These are phyloP conservation scores for Zaprionus nigranus DNA, from an alignment of 1,140 invertebrate genomes.

Conservation along the genomic window DNA sequence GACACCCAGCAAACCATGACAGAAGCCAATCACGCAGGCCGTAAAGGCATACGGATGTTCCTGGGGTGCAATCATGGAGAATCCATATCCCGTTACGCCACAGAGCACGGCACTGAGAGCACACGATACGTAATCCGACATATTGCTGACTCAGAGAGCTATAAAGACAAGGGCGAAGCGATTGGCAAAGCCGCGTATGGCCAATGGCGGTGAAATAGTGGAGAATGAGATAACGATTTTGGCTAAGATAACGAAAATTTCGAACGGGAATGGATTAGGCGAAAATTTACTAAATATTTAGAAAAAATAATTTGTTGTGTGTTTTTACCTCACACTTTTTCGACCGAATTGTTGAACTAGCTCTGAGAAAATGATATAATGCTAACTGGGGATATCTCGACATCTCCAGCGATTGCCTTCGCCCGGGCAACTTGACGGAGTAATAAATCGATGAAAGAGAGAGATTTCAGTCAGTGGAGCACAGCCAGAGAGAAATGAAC, in stretches of 20 bases:
- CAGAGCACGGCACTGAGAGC: constrained; percentile 57
- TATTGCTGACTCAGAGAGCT: constrained; percentile 13
- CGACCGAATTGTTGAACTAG: constrained; percentile 69
- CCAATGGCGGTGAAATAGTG: neutral
- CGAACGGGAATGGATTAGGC: neutral
- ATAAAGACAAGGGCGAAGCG: neutral
- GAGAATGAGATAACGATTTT: neutral
- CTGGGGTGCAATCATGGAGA: constrained; percentile 37
- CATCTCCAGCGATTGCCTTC: constrained; percentile 1
- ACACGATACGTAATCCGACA: constrained; percentile 58
- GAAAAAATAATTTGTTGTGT: constrained; percentile 35
- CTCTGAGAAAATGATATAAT: constrained; percentile 43
- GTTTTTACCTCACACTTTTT: constrained; percentile 47
- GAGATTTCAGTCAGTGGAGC: neutral
- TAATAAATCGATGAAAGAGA: neutral
- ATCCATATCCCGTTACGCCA: constrained; percentile 61
- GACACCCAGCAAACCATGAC: constrained; percentile 62
- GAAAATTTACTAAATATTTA: constrained; percentile 40
- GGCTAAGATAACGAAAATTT: constrained; percentile 1
- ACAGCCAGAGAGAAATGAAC: neutral
- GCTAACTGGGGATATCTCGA: neutral
- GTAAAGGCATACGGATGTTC: constrained; percentile 69
- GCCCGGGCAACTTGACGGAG: neutral
- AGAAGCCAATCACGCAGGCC: constrained; percentile 69
- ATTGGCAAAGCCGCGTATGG: neutral